Base-by-base conservation (phyloP, 2,113 vertebrate species). In the Chaetops frenatus region DNA sequence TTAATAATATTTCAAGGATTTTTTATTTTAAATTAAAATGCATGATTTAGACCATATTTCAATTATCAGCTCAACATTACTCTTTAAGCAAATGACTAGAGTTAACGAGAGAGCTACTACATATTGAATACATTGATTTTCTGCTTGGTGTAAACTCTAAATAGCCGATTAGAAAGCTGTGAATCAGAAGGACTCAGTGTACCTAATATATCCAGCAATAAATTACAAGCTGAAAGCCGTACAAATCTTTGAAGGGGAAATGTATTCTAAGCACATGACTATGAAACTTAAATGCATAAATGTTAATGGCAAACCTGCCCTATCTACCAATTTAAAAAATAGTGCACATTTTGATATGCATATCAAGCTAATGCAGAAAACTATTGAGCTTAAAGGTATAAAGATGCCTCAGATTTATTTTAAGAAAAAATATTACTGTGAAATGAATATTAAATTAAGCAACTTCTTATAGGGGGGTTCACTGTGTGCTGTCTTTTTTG, bases 91-190 rank as follows among this genome's bases (percentile, higher is more conserved):
- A 98, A 98, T 97, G 97, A 98, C 97, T 97, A 95, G 94, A 97
- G 97, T 97, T 98, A 98, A 98, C 94, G 96, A 98, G 97, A 98
- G 97, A 97, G 94, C 96, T 96, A 97, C 98, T 98, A 98, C 97
- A 97, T 97, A 98, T 98, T 98, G 97, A 98, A 98, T 97, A 96
- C 96, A 97, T 98, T 98, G 98, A 98, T 98, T 98, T 98, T 98
- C 97, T 98, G 97, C 97, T 98, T 98, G 97, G 97, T 97, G 83
- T 98, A 98, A 98, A 98, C 97, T 98, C 98, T 98, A 98, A 98
- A 98, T 97, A 98, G 97, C 94, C 60, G 79, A 97, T 98, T 98
- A 98, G 98, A 97, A 98, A 97, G 96, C 97, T 97, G 95, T 97
- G 97, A 98, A 98, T 98, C 97, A 98, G 97, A 97, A 94, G 95